phyloP scores from a whole-genome alignment of 1,140 invertebrate species.

The Proctacanthus coquilletti region DNA sequence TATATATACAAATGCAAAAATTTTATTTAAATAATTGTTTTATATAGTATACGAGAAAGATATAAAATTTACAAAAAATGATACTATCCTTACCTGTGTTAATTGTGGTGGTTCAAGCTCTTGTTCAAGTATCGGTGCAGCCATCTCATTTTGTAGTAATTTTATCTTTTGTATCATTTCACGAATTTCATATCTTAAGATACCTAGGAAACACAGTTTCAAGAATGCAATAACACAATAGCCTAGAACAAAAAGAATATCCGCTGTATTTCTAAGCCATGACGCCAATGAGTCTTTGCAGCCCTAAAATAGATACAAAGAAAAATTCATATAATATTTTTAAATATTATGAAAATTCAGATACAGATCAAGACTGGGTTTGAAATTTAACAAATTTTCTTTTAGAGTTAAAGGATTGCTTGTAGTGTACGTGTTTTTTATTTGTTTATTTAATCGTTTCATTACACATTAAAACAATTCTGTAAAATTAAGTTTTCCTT shows the following conservation, averaged over 20 bases:
- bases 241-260: slow-evolving; percentile 67
- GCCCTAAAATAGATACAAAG: slow-evolving; percentile 26
- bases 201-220: slow-evolving; percentile 78
- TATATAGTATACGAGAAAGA: too few species aligned
- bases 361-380: too few species aligned
- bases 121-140: slow-evolving; percentile 13
- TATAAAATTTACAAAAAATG: too few species aligned
- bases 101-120: slow-evolving; percentile 18
- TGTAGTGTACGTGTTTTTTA: too few species aligned
- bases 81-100: slow-evolving; percentile 2
- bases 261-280: slow-evolving; percentile 62
- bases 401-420: too few species aligned
- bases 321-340: slow-evolving; percentile 1
- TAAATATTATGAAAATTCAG: too few species aligned
- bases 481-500: too few species aligned
- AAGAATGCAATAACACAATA: slow-evolving; percentile 82
- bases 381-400: too few species aligned
- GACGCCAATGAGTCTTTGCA: slow-evolving; percentile 52
- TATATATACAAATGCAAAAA: too few species aligned
- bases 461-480: too few species aligned
- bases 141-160: slow-evolving; percentile 38
- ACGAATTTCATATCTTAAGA: slow-evolving; percentile 67
- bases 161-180: slow-evolving; percentile 85
- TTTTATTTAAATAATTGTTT: too few species aligned
- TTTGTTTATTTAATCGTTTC: too few species aligned